Conservation (phyloP, 2,888 invertebrate genomes). For the Agrenia bidenticulata region DNA sequence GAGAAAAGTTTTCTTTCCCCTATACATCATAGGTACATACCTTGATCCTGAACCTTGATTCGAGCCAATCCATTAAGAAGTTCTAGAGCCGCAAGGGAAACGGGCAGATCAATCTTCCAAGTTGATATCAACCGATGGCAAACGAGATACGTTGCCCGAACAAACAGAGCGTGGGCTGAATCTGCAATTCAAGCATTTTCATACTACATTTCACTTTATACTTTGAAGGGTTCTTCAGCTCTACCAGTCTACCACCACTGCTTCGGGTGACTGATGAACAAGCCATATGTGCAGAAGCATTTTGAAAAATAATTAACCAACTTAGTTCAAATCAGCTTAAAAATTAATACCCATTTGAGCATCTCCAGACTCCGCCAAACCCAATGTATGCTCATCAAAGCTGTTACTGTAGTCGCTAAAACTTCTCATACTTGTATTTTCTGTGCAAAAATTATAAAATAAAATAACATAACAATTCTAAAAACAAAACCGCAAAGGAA, state of each 20-base stretch:
- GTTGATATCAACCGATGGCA: conserved; percentile 92
- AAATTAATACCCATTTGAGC: conserved; percentile 52
- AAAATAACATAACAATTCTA: conserved; percentile 31
- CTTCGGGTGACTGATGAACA: no score
- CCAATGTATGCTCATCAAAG: conserved; percentile 52
- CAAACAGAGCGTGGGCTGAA: conserved; percentile 83
- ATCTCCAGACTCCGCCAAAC: conserved; percentile 42
- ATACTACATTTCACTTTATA: not conserved
- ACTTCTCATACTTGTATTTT: conserved; percentile 53
- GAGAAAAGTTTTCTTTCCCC: not conserved
- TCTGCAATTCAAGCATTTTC: conserved; percentile 60
- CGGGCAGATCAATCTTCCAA: conserved; percentile 93
- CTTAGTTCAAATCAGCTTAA: conserved; percentile 54
- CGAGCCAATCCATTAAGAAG: conserved; percentile 85
- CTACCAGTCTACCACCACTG: no score
- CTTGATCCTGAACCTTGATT: conserved; percentile 83
- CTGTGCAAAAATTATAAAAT: conserved; percentile 55
- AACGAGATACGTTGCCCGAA: conserved; percentile 87
- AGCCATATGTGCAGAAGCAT: no score
- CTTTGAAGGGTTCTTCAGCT: no score
- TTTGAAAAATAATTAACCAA: conserved; percentile 37
- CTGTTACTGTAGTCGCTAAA: conserved; percentile 53
- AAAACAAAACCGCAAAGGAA: conserved; percentile 22
- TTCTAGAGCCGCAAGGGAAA: conserved; percentile 90
- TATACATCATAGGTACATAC: conserved; percentile 59